Base-by-base conservation (phyloP, 2,797 vertebrate species). In the Euphonia xanthogaster region DNA sequence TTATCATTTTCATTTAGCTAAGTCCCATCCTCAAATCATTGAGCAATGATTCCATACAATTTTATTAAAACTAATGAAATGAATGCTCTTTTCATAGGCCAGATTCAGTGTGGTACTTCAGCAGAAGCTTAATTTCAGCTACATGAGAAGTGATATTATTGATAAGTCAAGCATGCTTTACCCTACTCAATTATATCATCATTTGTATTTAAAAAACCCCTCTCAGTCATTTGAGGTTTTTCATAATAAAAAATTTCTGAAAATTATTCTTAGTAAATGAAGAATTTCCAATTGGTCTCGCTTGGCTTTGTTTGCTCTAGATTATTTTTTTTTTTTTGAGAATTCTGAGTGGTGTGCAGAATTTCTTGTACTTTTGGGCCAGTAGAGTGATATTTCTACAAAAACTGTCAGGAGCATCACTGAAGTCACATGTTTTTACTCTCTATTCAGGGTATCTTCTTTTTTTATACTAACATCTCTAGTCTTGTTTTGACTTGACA, bases 121-220 rank as follows among this genome's bases (percentile, higher is more conserved):
- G 57, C 68, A 93, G 82, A 94, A 92, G 47, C 80, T 79, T 87
- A 47, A 93, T 92, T 92, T 92, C 80, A 78, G 33, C 73, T 75
- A 51, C 55, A 85, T n/a, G 47, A 82, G 23, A 95, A 86, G 47
- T 70, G 51, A 88, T 86, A 55, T 58, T 90, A 68, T 78, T 90
- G 94, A 35, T 84, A 96, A 95, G 66, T 91, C 92, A 93, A 92
- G 84, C 73, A 79, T 87, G 27, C 67, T 81, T 88, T 93, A 51
- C 76, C 44, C 73, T 86, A 54, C 51, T 86, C 39, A 75, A 70
- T 51, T 81, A 42, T 37, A 66, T 74, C 37, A 75, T 50, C 3
- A 30, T 84, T 88, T 90, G 18, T 68, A 33, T 65, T 22, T 23
- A 33, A 91, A 86, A 87, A 74, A 9, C 3, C 0, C 3, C 4